These are phyloP conservation scores for Anhinga anhinga DNA, from an alignment of 2,113 vertebrate species.

Conservation along the genomic window DNA sequence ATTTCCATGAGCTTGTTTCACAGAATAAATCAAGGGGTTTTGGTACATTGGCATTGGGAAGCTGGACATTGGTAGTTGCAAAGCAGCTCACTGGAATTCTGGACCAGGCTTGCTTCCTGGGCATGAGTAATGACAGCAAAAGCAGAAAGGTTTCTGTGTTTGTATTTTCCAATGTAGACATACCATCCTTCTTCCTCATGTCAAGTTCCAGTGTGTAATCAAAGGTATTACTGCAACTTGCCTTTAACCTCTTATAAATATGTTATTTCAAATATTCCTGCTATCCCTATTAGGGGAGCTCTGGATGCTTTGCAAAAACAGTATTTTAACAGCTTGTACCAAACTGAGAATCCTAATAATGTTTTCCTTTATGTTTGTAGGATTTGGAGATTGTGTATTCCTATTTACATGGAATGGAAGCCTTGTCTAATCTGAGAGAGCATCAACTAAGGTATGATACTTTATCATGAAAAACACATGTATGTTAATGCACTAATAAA, in stretches of 20 bases:
- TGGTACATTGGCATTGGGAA: neutral
- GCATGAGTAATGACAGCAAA: neutral
- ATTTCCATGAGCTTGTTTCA: neutral
- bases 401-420: conserved; percentile 98
- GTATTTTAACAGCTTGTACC: neutral
- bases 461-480: neutral
- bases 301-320: neutral
- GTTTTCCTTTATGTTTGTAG: conserved; percentile 71
- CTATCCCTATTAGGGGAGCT: neutral
- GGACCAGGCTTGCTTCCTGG: neutral
- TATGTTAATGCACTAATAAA: neutral
- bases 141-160: neutral
- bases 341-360: neutral
- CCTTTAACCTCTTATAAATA: neutral
- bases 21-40: neutral
- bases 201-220: neutral
- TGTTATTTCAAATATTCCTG: neutral
- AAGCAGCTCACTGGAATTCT: neutral
- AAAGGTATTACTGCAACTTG: neutral
- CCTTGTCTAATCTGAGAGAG: conserved; percentile 93
- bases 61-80: neutral
- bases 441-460: conserved; percentile 90
- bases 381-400: conserved; percentile 98
- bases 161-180: neutral
- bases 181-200: neutral